Evolutionary conservation across 2,888 invertebrate species (phyloP).

Genomic region (Amphiduros pacificus): DNA sequence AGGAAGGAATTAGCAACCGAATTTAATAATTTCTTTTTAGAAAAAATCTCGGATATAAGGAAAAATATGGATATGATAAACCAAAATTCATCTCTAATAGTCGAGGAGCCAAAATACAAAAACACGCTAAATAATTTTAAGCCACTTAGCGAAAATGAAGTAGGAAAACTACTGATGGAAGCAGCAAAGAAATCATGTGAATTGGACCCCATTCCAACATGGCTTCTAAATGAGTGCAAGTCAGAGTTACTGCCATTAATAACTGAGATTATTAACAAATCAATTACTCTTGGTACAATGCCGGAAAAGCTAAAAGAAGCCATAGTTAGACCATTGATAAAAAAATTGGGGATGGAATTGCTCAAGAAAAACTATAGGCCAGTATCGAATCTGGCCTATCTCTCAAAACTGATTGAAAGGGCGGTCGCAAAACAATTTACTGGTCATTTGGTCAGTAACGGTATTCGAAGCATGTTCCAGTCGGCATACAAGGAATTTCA

Average conservation of each 20-base stretch:
- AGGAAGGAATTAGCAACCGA: not conserved
- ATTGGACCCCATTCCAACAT: not conserved
- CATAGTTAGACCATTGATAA: not conserved
- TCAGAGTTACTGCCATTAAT: not conserved
- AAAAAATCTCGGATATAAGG: not conserved
- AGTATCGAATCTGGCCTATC: not conserved
- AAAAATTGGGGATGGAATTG: not conserved
- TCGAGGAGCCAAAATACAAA: not conserved
- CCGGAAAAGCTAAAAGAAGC: not conserved
- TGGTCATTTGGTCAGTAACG: not conserved
- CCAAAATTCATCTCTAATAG: not conserved
- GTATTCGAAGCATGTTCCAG: not conserved
- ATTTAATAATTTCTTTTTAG: not conserved
- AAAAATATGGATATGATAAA: not conserved
- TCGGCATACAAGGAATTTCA: not conserved
- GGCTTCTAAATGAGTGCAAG: not conserved
- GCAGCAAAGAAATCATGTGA: not conserved
- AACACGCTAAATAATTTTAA: not conserved
- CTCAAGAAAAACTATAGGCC: constrained; percentile 1
- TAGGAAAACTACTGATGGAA: not conserved
- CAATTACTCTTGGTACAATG: not conserved
- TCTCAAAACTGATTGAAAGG: not conserved
- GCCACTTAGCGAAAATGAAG: not conserved
- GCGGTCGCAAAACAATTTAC: not conserved
- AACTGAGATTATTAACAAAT: not conserved